Percentiles rank a stretch among this genome's conserved stretches.
phyloP scores from a whole-genome alignment of 2,888 invertebrate genomes.

The Gnatocerus cornutus region DNA sequence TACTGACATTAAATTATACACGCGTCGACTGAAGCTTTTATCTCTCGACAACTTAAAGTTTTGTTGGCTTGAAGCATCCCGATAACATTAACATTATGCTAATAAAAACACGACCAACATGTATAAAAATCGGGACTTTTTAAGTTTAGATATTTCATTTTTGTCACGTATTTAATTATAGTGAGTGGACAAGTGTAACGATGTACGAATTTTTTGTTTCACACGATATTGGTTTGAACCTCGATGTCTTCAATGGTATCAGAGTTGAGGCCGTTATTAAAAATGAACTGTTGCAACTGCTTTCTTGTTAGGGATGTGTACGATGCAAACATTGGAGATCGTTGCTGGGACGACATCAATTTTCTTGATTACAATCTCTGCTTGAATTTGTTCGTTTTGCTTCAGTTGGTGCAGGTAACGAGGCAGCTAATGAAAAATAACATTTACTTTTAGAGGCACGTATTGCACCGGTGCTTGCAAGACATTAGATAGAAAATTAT shows the following conservation, averaged over 20 bases:
- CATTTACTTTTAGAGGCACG: not conserved
- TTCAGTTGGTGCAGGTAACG: conserved; percentile 7
- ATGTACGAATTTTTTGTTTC: no score
- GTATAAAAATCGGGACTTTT: conserved; percentile 10
- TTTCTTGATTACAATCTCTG: conserved; percentile 23
- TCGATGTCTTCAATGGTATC: conserved; percentile 8
- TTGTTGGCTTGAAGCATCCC: conserved; percentile 32
- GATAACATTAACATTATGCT: conserved; percentile 40
- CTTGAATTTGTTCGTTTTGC: conserved; percentile 23
- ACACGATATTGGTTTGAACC: no score
- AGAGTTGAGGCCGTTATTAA: conserved; percentile 14
- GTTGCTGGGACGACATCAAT: conserved; percentile 11
- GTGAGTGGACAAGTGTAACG: not conserved
- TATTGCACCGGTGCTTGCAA: no score
- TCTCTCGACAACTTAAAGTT: conserved; percentile 35
- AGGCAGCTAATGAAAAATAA: conserved; percentile 28
- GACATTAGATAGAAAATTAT: no score
- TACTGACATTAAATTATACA: conserved; percentile 38
- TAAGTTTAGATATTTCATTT: not conserved
- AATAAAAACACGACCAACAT: conserved; percentile 24
- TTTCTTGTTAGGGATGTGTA: conserved; percentile 22
- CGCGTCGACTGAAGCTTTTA: conserved; percentile 29
- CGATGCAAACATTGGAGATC: conserved; percentile 21
- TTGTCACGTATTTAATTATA: conserved; percentile 28
- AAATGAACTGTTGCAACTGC: conserved; percentile 21